Conservation (phyloP, 2,888 invertebrate genomes). For the Conus canariensis region DNA sequence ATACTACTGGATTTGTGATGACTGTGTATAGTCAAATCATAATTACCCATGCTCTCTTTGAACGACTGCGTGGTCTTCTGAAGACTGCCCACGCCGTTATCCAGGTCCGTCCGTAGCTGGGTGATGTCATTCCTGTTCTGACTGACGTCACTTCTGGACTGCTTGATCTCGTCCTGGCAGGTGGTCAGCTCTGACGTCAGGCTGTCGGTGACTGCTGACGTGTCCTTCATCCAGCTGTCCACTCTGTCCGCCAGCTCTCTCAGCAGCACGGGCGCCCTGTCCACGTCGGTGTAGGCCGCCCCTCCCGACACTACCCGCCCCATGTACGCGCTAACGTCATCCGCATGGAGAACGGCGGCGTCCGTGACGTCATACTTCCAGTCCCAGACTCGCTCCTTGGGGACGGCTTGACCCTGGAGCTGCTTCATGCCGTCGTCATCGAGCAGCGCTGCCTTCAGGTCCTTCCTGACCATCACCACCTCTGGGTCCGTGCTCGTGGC, state of each 20-base stretch:
- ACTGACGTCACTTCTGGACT: background rate
- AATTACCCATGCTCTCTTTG: background rate
- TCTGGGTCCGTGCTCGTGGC: background rate
- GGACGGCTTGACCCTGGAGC: background rate
- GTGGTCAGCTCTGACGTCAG: background rate
- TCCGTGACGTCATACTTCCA: background rate
- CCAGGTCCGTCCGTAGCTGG: background rate
- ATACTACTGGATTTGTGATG: no score
- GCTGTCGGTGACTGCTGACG: background rate
- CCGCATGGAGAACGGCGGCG: background rate
- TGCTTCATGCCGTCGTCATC: background rate
- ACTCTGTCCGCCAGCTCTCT: constrained; percentile 23
- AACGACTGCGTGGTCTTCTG: background rate
- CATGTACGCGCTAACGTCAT: constrained; percentile 3
- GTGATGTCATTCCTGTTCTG: background rate
- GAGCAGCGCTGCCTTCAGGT: constrained; percentile 20
- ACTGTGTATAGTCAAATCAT: no score
- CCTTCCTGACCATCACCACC: constrained; percentile 18
- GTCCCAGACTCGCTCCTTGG: background rate
- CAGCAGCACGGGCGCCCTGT: background rate
- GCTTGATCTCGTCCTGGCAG: background rate
- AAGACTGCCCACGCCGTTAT: background rate
- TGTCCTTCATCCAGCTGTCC: constrained; percentile 14
- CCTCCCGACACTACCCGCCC: background rate
- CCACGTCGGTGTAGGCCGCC: background rate